These are phyloP conservation scores for Holothuria glaberrima DNA, from an alignment of 35 echinoderm and acorn worm species.

Conservation along the genomic window DNA sequence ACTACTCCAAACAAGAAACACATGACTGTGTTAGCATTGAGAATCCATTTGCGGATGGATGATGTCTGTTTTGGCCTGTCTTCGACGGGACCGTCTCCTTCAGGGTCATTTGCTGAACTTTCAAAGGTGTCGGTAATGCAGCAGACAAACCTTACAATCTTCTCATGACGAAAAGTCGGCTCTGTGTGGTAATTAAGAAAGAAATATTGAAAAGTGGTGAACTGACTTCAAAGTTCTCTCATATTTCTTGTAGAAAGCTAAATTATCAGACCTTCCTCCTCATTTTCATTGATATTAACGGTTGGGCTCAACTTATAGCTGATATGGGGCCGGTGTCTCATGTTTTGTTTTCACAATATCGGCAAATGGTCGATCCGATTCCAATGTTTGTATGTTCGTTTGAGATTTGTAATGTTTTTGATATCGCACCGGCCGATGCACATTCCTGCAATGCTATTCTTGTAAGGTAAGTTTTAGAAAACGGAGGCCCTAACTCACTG, in stretches of 20 bases:
- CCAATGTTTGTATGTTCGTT: too few relatives aligned
- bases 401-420: too few relatives aligned
- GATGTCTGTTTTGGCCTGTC: neutral
- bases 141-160: neutral
- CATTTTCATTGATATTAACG: neutral
- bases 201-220: neutral
- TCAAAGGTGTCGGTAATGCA: slow-evolving; percentile 21
- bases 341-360: too few relatives aligned
- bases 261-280: neutral
- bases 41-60: neutral
- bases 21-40: neutral
- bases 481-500: too few relatives aligned
- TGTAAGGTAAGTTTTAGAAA: too few relatives aligned
- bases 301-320: neutral
- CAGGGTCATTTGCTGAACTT: neutral
- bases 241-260: neutral
- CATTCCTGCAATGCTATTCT: too few relatives aligned
- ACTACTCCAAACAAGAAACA: slow-evolving; percentile 1
- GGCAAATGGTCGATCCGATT: too few relatives aligned
- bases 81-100: neutral
- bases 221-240: neutral
- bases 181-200: neutral
- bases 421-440: too few relatives aligned
- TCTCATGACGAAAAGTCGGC: neutral
- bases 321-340: too few relatives aligned